These are phyloP conservation scores for Amblyopsis rosae DNA, from an alignment of 2,113 vertebrate genomes.

Conservation along the genomic window DNA sequence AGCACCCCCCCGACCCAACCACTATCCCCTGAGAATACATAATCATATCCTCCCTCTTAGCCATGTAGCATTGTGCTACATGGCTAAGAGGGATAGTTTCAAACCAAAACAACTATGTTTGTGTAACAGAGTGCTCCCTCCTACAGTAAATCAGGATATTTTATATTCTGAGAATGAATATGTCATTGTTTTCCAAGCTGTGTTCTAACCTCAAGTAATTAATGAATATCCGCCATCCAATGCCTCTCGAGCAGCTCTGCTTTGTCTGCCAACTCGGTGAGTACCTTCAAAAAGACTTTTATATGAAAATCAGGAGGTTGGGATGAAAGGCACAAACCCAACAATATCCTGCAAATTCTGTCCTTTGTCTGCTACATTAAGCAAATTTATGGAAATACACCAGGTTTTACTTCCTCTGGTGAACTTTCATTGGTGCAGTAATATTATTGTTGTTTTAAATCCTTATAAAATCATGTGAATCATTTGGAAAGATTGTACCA, in stretches of 20 bases:
- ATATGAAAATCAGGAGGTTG: conserved; percentile 78
- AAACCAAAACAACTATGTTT: conserved; percentile 52
- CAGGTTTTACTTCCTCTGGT: conserved; percentile 65
- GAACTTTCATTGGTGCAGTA: conserved; percentile 72
- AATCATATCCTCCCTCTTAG: conserved; percentile 65
- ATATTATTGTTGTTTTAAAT: conserved; percentile 59
- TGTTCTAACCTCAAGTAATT: conserved; percentile 60
- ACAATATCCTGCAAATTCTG: conserved; percentile 69
- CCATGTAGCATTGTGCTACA: conserved; percentile 10
- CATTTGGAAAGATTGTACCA: conserved; percentile 53
- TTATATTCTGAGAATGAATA: conserved; percentile 79
- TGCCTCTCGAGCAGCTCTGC: conserved; percentile 50
- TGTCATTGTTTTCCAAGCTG: conserved; percentile 74
- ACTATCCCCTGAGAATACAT: conserved; percentile 71
- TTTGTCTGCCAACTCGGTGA: conserved; percentile 63
- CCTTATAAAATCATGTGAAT: conserved; percentile 56
- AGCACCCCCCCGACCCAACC: conserved; percentile 62
- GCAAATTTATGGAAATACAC: conserved; percentile 80
- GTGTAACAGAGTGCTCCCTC: not conserved
- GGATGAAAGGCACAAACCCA: conserved; percentile 76
- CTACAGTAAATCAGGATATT: conserved; percentile 63
- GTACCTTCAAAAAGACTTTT: conserved; percentile 76
- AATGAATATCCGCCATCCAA: conserved; percentile 65
- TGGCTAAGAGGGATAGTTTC: too few species aligned
- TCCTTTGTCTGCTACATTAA: conserved; percentile 78